Evolutionary conservation across 2,888 invertebrate species (phyloP), one percentile per base, ranked within the genome.

Genomic region (Cremastobaeus sp.): DNA sequence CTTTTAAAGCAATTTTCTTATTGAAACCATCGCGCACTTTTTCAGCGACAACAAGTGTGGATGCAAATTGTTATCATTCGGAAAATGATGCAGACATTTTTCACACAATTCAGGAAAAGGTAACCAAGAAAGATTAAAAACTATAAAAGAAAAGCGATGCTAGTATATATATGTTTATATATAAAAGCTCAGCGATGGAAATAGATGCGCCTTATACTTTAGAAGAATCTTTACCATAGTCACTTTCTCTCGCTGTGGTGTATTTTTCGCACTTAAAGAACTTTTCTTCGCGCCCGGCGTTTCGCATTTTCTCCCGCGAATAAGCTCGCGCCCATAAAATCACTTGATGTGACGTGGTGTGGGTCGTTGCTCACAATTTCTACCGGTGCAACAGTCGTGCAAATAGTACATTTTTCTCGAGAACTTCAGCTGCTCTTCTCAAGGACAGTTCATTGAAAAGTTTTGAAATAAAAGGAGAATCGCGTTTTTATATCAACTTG

Each of bases 141-240:
- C n/a, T n/a, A n/a, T n/a, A n/a, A n/a, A n/a, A n/a, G n/a, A n/a
- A n/a, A n/a, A n/a, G n/a, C n/a, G n/a, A n/a, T n/a, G n/a, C n/a
- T n/a, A n/a, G n/a, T n/a, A n/a, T n/a, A n/a, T n/a, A n/a, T n/a
- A n/a, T n/a, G n/a, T n/a, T n/a, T n/a, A n/a, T n/a, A n/a, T n/a
- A n/a, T n/a, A n/a, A n/a, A n/a, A n/a, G n/a, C n/a, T n/a, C n/a
- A 72, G 75, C 77, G 79, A 76, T 80, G 77, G 79, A 84, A 85
- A 84, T 84, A 83, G 85, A 85, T 85, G 85, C 83, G 83, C 82
- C 85, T 82, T 82, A 81, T 82, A 82, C 83, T 82, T 82, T 74
- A 77, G 79, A n/a, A 82, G 79, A 79, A 76, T 76, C 76, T 80
- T 77, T 76, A 74, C 78, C 78, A 68, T 68, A 59, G 74, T 41